Evolutionary conservation across 2,888 invertebrate species (phyloP).

Genomic region (Drosophila bunnanda): DNA sequence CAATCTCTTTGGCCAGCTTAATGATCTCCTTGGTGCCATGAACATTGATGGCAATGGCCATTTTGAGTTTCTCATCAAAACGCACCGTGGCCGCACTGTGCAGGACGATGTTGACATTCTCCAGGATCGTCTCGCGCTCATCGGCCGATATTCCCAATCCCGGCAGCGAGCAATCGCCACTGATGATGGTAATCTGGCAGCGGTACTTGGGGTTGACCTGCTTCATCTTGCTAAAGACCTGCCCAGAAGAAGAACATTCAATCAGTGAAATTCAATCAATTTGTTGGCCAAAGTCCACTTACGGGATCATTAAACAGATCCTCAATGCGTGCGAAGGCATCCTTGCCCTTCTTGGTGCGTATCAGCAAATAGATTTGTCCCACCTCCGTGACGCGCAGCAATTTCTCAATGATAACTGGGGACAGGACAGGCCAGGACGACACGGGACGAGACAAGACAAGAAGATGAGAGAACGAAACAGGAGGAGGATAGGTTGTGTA

Average conservation of each 20-base stretch:
- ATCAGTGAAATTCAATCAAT: background rate
- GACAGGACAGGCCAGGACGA: slow-evolving; percentile 21
- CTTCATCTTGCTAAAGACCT: slow-evolving; percentile 81
- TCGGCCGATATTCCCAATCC: slow-evolving; percentile 83
- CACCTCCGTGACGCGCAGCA: slow-evolving; percentile 87
- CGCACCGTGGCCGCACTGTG: slow-evolving; percentile 96
- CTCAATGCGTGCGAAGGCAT: slow-evolving; percentile 88
- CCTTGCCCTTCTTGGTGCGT: slow-evolving; percentile 88
- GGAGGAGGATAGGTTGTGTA: slow-evolving; percentile 8
- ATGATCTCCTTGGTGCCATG: slow-evolving; percentile 88
- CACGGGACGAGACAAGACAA: slow-evolving; percentile 3
- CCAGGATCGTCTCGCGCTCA: slow-evolving; percentile 83
- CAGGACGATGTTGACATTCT: slow-evolving; percentile 88
- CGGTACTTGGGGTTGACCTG: slow-evolving; percentile 80
- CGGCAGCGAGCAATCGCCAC: slow-evolving; percentile 84
- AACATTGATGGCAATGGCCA: slow-evolving; percentile 90
- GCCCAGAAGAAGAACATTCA: background rate
- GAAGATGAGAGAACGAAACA: slow-evolving; percentile 33
- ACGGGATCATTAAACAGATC: slow-evolving; percentile 90
- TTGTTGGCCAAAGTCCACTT: slow-evolving; percentile 61
- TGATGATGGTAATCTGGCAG: slow-evolving; percentile 84
- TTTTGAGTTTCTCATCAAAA: slow-evolving; percentile 90
- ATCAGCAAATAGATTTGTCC: slow-evolving; percentile 87
- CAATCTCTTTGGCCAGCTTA: slow-evolving; percentile 88
- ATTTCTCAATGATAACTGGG: slow-evolving; percentile 87